These are phyloP conservation scores for Phaethornis superciliosus DNA, from an alignment of 2,113 vertebrate genomes.

Conservation along the genomic window DNA sequence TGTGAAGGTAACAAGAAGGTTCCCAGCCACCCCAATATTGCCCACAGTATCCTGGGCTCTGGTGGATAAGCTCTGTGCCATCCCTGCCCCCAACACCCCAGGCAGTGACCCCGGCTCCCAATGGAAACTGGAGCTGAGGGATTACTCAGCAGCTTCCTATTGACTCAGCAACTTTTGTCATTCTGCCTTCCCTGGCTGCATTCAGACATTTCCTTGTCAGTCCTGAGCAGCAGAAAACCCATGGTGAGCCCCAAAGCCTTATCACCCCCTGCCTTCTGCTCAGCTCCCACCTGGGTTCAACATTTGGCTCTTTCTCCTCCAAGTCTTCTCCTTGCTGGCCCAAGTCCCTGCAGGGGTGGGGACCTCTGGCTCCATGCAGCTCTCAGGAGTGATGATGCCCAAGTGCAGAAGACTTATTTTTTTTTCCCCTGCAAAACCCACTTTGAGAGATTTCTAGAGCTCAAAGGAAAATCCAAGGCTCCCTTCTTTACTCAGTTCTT, in stretches of 20 bases:
- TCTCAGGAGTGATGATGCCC: neutral
- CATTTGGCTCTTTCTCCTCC: neutral
- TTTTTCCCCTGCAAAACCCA: neutral
- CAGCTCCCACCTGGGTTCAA: neutral
- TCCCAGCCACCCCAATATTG: neutral
- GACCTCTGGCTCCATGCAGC: accelerated
- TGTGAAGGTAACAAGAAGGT: neutral
- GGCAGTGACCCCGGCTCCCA: neutral
- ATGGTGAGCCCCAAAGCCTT: neutral
- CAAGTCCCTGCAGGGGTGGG: neutral
- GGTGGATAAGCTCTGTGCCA: neutral
- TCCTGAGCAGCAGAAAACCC: accelerated
- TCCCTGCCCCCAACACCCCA: no score
- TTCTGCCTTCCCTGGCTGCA: neutral
- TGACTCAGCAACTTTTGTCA: neutral
- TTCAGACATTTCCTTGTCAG: neutral
- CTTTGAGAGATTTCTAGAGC: neutral
- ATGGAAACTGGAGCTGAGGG: accelerated
- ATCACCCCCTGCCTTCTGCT: neutral
- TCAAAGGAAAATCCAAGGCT: neutral
- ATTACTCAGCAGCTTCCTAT: neutral
- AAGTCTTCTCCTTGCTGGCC: neutral
- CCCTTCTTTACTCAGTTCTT: neutral
- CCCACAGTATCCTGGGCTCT: no score
- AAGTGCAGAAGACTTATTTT: neutral